Evolutionary conservation across 2,888 invertebrate species (phyloP), one percentile per base, ranked within the genome.

Genomic region (Mythimna albipuncta): DNA sequence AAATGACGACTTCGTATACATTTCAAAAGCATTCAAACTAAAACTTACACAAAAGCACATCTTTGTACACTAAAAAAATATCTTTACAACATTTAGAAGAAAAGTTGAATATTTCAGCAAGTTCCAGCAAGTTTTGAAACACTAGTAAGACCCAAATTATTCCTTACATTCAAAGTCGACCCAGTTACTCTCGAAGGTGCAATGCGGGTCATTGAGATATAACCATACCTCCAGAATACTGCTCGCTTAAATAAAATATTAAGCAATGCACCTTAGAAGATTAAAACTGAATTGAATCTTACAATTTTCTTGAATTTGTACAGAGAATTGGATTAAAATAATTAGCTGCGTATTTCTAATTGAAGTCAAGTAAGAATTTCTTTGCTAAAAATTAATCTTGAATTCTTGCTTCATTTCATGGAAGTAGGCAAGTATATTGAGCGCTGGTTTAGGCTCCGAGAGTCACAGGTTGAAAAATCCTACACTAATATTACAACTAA

Each of bases 111-210:
- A 55, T 72, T 75, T 75, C 44, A 69, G 35, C 41, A 58, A 62
- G 54, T 68, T 70, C 50, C 54, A 44, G 64, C 32, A 79, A 55
- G 67, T 74, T 80, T 54, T 50, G 69, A 69, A 77, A 72, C 52
- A 66, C 58, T 70, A 73, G 58, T 68, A 73, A 72, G 55, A 55
- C 52, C 58, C 58, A 65, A 81, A 82, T 82, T 74, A 78, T 81
- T 80, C 44, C 65, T 74, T 78, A 82, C 70, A 70, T 74, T 78
- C 70, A 81, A 78, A 82, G 58, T 58, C 67, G 70, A 81, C 82
- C 82, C 44, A 78, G 74, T 70, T 82, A 44, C 52, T 70, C 74
- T 70, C 54, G n/a, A 50, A 74, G 79, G 79, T 81, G 82, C 74
- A 78, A 65, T 78, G 65, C 69, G n/a, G 74, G 82, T 62, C 74